These are phyloP conservation scores for Salpingus planirostris DNA, from an alignment of 2,888 invertebrate genomes.

Conservation along the genomic window DNA sequence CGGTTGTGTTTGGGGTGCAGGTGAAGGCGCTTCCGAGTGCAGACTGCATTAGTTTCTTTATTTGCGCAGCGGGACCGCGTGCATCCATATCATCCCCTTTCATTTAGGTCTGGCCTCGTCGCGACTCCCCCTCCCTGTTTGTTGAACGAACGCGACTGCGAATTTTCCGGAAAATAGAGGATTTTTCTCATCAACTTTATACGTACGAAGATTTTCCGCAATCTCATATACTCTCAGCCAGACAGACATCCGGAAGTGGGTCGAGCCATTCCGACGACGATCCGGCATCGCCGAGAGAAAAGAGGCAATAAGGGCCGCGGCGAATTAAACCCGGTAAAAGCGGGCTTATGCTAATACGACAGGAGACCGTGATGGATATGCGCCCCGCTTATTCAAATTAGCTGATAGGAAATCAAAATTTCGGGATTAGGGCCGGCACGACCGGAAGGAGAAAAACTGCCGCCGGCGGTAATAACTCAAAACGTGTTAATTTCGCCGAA, in stretches of 20 bases:
- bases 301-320: too few relatives aligned
- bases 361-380: too few relatives aligned
- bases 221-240: slow-evolving; percentile 15
- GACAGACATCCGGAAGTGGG: slow-evolving; percentile 6
- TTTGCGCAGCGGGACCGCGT: slow-evolving; percentile 30
- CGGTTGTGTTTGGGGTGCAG: slow-evolving; percentile 6
- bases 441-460: too few relatives aligned
- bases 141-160: slow-evolving; percentile 13
- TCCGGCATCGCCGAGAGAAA: too few relatives aligned
- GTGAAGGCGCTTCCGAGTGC: slow-evolving; percentile 22
- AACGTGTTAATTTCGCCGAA: too few relatives aligned
- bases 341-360: too few relatives aligned
- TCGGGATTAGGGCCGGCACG: too few relatives aligned
- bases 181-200: slow-evolving; percentile 22
- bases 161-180: slow-evolving; percentile 13
- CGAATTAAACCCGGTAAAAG: too few relatives aligned
- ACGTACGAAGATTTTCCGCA: slow-evolving; percentile 16
- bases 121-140: slow-evolving; percentile 15
- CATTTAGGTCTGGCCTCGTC: slow-evolving; percentile 23
- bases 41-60: slow-evolving; percentile 32
- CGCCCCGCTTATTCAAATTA: too few relatives aligned
- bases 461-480: too few relatives aligned
- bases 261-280: too few relatives aligned
- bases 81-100: slow-evolving; percentile 35
- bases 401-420: too few relatives aligned